Evolutionary conservation across 2,888 invertebrate species (phyloP), one percentile per base, ranked within the genome.

Genomic region (Cryptus viduatorius): DNA sequence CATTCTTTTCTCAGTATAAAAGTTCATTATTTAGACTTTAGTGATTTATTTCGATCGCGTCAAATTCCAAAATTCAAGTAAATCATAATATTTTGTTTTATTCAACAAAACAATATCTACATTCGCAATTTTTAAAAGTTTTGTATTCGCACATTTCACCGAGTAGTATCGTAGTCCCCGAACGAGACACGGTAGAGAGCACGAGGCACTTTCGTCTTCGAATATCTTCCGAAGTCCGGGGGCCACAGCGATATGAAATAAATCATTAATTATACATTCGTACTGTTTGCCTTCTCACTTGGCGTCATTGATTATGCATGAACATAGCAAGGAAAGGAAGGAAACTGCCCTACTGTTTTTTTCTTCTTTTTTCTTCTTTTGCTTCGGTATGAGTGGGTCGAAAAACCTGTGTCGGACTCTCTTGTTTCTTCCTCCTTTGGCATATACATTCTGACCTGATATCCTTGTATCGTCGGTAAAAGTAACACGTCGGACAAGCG

Each of bases 191-290:
- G 12, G 19, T 3, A 14, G 3, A 31, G 24, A 16, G 31, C 8
- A 10, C 48, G 16, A 48, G 48, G 31, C 69, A 50, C 50, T 31
- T 44, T 56, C 10, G 16, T 12, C 14, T 56, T 56, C 1, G 42
- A 71, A 53, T 53, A 24, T 16, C 3, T 19, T 4, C 42, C 19
- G 16, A 14, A 56, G 14, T 19, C 56, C 14, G 24, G 3, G 31
- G 12, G 14, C 56, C 24, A 24, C 24, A 24, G 19, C 10, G 65
- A 37, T 37, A n/a, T 31, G 73, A 42, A 67, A n/a, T 24, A 79
- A 73, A 37, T 44, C 29, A 72, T 79, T 53, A 73, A 67, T 79
- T 79, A 72, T 79, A 65, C 64, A 73, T 72, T 79, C 53, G 73
- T 72, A 12, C 61, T 44, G 71, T 79, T 71, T 71, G 64, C 48